A percentile compares a stretch with the other conserved stretches of the same genome.
phyloP scores from a whole-genome alignment of 2,113 vertebrate genomes.

The Crocuta crocuta region DNA sequence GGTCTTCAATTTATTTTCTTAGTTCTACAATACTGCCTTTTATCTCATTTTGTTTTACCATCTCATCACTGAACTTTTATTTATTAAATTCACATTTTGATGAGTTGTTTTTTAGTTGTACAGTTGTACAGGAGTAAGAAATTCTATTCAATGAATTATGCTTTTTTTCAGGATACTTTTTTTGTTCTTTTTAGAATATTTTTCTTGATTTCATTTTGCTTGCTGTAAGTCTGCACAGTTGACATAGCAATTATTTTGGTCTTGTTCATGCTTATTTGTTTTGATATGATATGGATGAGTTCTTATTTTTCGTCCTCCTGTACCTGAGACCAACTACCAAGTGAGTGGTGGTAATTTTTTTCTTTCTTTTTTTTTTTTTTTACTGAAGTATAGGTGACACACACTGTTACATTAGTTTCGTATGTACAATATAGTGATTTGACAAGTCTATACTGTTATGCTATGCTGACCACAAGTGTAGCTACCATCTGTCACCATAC shows the following conservation, averaged over 20 bases:
- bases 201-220: conserved; percentile 48
- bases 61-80: conserved; percentile 19
- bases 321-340: background rate
- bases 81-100: conserved; percentile 34
- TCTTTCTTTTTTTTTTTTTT: background rate
- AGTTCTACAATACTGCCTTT: background rate
- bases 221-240: background rate
- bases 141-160: background rate
- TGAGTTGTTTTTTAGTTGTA: background rate
- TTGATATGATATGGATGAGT: background rate
- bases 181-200: background rate
- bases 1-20: background rate
- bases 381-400: background rate
- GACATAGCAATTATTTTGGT: background rate
- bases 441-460: background rate
- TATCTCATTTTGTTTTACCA: background rate
- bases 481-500: background rate
- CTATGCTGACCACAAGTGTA: background rate
- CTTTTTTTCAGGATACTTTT: background rate
- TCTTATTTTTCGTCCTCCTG: background rate
- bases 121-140: background rate
- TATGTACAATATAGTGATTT: background rate
- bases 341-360: background rate
- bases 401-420: background rate
- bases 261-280: background rate